phyloP scores from a whole-genome alignment of 1,140 invertebrate genomes.

The Lordiphosa mommai region DNA sequence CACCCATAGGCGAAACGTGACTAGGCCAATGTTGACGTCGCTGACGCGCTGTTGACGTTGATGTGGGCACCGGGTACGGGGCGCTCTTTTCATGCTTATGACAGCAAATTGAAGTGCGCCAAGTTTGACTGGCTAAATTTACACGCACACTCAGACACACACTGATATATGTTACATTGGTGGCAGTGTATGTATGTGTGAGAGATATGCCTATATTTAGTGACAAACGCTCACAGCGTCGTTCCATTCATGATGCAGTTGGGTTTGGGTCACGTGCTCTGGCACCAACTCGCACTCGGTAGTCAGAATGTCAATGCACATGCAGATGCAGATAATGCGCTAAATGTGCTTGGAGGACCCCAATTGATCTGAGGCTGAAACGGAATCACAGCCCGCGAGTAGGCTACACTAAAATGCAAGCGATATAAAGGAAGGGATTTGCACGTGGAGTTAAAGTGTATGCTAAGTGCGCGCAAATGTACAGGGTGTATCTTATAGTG shows the following conservation, averaged over 20 bases:
- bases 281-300: background rate
- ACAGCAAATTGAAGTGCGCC: constrained; percentile 52
- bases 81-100: constrained; percentile 43
- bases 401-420: too few relatives aligned
- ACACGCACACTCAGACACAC: background rate
- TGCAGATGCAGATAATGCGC: too few relatives aligned
- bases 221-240: constrained; percentile 1
- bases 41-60: constrained; percentile 22
- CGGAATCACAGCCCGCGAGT: too few relatives aligned
- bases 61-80: constrained; percentile 16
- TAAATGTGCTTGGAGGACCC: too few relatives aligned
- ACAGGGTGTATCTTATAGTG: too few relatives aligned
- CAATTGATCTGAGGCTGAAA: too few relatives aligned
- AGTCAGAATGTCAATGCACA: too few relatives aligned
- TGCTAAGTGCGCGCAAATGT: too few relatives aligned
- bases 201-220: constrained; percentile 9
- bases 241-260: background rate
- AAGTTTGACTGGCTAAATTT: constrained; percentile 5
- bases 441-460: too few relatives aligned
- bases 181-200: too few relatives aligned
- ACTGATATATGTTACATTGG: background rate
- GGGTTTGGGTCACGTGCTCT: constrained; percentile 15
- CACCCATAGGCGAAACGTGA: constrained; percentile 49
- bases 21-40: constrained; percentile 54
- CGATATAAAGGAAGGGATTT: too few relatives aligned